phyloP scores from a whole-genome alignment of 1,140 invertebrate species.

The Drosophila takahashii region DNA sequence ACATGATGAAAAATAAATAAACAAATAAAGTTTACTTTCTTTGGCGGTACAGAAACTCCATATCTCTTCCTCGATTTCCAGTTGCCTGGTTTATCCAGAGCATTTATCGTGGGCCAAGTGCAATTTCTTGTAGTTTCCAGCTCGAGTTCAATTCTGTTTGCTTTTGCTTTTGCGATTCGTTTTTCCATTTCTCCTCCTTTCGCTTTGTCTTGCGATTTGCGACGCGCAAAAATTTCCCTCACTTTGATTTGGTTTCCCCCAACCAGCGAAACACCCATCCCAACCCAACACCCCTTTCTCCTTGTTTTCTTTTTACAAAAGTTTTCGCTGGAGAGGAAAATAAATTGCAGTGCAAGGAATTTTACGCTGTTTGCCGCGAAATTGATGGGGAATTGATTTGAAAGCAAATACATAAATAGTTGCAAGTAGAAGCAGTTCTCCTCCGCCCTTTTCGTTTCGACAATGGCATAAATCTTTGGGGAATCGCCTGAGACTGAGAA shows the following conservation, averaged over 20 bases:
- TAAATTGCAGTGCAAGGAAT: conserved; percentile 79
- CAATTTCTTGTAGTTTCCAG: conserved; percentile 67
- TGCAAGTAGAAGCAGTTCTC: conserved; percentile 40
- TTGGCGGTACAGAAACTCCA: conserved; percentile 8
- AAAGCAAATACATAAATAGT: conserved; percentile 82
- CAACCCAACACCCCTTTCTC: background rate
- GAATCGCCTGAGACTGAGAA: conserved; percentile 42
- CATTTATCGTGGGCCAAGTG: conserved; percentile 80
- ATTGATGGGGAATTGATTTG: conserved; percentile 82
- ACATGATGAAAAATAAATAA: conserved; percentile 77
- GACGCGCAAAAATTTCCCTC: conserved; percentile 45
- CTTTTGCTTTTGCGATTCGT: conserved; percentile 48
- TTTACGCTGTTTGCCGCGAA: conserved; percentile 73
- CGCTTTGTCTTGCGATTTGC: conserved; percentile 44
- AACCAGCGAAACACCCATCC: background rate
- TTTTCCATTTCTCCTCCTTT: conserved; percentile 14
- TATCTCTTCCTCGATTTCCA: conserved; percentile 12
- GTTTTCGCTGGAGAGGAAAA: conserved; percentile 62
- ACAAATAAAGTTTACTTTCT: conserved; percentile 58
- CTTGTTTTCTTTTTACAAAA: conserved; percentile 17
- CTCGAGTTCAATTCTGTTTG: conserved; percentile 69
- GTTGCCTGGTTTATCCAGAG: conserved; percentile 58
- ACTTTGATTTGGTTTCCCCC: conserved; percentile 33
- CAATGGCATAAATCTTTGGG: conserved; percentile 56
- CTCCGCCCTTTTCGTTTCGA: conserved; percentile 5